Base-by-base conservation (phyloP, 2,888 invertebrate species). In the Cantharis flavilabris region DNA sequence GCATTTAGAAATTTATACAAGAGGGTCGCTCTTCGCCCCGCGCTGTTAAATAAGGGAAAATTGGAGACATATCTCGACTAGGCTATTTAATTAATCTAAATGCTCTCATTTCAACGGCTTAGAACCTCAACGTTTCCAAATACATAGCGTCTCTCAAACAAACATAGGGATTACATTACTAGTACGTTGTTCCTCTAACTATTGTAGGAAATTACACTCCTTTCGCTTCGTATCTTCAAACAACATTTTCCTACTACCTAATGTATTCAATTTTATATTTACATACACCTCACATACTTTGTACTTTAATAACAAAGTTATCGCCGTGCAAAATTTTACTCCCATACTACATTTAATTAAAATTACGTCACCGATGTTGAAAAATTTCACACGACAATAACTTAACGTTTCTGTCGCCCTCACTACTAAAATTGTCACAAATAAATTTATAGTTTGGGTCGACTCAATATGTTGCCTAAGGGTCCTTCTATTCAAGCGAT, bases 81-180 rank as follows among this genome's bases (percentile, higher is more conserved):
- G 23, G 63, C 73, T 18, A 73, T 73, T 73, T 73, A 73, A 73
- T 73, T 73, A 73, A 73, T 73, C 73, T 69, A 69, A 73, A 73
- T 70, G 73, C 70, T 70, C 73, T 70, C 70, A 23, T 73, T 73
- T 63, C 11, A 63, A 26, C 65, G 76, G 76, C 72, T 76, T 76
- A 76, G 72, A 72, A 69, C 76, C 72, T 72, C 76, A 76, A 76
- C 72, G 69, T 76, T 72, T 70, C 26, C 76, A 62, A 76, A 72
- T 64, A 72, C 72, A 72, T 72, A 33, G 63, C 72, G 69, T 76
- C 76, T 69, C 64, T 49, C 71, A 69, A 72, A 72, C 72, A 76
- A 76, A 76, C 69, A 76, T 69, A 69, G 33, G 72, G 76, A 76
- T 76, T 76, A 72, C 69, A 70, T 72, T 72, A 64, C 71, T 33